Evolutionary conservation across 1,140 invertebrate species (phyloP).

Genomic region (Aphelenchoides besseyi): DNA sequence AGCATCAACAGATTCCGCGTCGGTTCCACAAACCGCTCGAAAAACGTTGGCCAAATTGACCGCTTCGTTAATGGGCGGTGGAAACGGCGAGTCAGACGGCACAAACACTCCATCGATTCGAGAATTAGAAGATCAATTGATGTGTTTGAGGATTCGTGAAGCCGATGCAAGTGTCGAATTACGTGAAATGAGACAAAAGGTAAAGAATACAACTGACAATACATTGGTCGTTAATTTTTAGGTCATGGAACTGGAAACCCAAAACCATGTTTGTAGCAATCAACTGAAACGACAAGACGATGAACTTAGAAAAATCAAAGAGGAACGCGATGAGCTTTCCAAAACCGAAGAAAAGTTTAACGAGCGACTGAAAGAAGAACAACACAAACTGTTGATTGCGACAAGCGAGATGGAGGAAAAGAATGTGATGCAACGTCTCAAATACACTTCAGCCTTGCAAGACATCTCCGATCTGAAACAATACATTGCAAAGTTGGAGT

Average conservation of each 20-base stretch:
- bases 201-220: no score
- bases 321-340: slow-evolving; percentile 70
- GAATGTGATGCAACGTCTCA: slow-evolving; percentile 84
- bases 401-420: slow-evolving; percentile 84
- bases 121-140: slow-evolving; percentile 80
- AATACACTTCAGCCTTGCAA: slow-evolving; percentile 88
- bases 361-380: slow-evolving; percentile 77
- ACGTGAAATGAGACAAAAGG: slow-evolving; percentile 86
- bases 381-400: slow-evolving; percentile 81
- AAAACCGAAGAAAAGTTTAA: slow-evolving; percentile 73
- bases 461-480: slow-evolving; percentile 87
- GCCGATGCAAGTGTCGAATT: slow-evolving; percentile 86
- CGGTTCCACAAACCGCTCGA: slow-evolving; percentile 41
- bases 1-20: slow-evolving; percentile 15
- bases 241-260: slow-evolving; percentile 96
- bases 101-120: slow-evolving; percentile 64
- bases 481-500: slow-evolving; percentile 85
- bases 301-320: slow-evolving; percentile 77
- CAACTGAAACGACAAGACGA: slow-evolving; percentile 88
- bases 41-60: slow-evolving; percentile 56
- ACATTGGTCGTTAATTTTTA: slow-evolving; percentile 63
- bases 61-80: slow-evolving; percentile 53
- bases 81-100: slow-evolving; percentile 68
- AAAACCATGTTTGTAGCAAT: slow-evolving; percentile 89
- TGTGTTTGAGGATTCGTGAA: slow-evolving; percentile 82